These are phyloP conservation scores for Penaeus chinensis DNA, from an alignment of 1,140 invertebrate genomes.

Conservation along the genomic window DNA sequence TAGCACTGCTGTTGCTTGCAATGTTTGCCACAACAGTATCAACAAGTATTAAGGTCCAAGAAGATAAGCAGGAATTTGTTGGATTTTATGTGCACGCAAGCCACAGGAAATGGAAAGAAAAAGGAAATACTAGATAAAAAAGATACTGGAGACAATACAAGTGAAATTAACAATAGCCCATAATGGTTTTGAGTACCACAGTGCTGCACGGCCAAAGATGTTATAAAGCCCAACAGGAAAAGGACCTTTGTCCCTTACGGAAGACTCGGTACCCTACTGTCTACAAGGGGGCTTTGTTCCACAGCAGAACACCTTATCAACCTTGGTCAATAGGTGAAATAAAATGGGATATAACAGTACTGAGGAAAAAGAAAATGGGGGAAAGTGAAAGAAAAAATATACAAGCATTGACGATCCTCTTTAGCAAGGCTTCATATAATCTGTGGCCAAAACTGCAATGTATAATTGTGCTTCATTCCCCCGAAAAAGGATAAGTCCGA, in stretches of 20 bases:
- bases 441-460: slow-evolving; percentile 51
- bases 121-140: slow-evolving; percentile 62
- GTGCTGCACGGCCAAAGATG: slow-evolving; percentile 52
- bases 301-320: too few species aligned
- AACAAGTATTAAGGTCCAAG: slow-evolving; percentile 62
- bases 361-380: background rate
- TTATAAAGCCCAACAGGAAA: slow-evolving; percentile 37
- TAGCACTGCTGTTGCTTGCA: slow-evolving; percentile 59
- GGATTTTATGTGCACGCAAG: slow-evolving; percentile 62
- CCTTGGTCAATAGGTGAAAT: background rate
- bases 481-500: slow-evolving; percentile 29
- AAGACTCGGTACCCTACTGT: background rate
- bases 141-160: slow-evolving; percentile 58
- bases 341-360: background rate
- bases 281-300: too few species aligned
- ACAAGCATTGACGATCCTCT: background rate
- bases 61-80: slow-evolving; percentile 61
- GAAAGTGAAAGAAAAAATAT: background rate
- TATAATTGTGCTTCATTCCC: slow-evolving; percentile 51
- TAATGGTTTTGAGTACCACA: slow-evolving; percentile 55
- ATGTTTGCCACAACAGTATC: slow-evolving; percentile 59
- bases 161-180: slow-evolving; percentile 57
- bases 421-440: slow-evolving; percentile 42
- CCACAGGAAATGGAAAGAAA: slow-evolving; percentile 63
- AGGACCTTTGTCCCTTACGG: background rate